phyloP scores from a whole-genome alignment of 2,797 vertebrate species.

The Botia kubotai region DNA sequence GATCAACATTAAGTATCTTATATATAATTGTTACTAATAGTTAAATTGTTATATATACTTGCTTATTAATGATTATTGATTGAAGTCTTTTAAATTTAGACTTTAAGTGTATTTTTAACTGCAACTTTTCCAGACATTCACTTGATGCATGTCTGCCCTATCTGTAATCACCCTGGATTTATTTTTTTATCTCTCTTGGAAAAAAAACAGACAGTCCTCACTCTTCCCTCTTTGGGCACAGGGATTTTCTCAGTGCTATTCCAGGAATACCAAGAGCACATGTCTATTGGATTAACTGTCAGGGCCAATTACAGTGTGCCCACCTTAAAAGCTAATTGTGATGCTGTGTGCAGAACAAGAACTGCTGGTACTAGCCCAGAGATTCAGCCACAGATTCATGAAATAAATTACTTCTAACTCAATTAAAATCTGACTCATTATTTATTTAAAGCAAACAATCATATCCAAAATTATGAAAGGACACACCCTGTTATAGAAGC shows the following conservation, averaged over 20 bases:
- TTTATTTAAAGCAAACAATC: too few relatives aligned
- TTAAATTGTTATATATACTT: too few relatives aligned
- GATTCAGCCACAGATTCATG: neutral
- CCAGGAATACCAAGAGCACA: conserved; percentile 67
- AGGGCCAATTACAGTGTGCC: conserved; percentile 76
- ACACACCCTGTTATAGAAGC: conserved; percentile 28
- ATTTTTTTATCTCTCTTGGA: conserved; percentile 9
- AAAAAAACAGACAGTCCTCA: neutral
- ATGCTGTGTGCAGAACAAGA: neutral
- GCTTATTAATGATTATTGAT: too few relatives aligned
- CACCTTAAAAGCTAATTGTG: conserved; percentile 57
- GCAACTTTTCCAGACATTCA: conserved; percentile 18
- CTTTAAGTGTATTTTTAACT: neutral
- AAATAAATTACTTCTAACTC: too few relatives aligned
- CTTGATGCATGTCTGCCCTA: conserved; percentile 3
- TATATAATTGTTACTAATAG: too few relatives aligned
- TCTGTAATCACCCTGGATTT: conserved; percentile 25
- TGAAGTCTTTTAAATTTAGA: neutral
- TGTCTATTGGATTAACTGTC: conserved; percentile 76
- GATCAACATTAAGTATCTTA: too few relatives aligned
- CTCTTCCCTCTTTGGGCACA: conserved; percentile 25
- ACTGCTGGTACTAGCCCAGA: neutral
- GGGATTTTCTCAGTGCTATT: conserved; percentile 66
- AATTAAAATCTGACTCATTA: too few relatives aligned
- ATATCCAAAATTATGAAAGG: neutral